These are phyloP conservation scores for Trichonephila clavipes DNA, from an alignment of 1,140 invertebrate genomes.

Conservation along the genomic window DNA sequence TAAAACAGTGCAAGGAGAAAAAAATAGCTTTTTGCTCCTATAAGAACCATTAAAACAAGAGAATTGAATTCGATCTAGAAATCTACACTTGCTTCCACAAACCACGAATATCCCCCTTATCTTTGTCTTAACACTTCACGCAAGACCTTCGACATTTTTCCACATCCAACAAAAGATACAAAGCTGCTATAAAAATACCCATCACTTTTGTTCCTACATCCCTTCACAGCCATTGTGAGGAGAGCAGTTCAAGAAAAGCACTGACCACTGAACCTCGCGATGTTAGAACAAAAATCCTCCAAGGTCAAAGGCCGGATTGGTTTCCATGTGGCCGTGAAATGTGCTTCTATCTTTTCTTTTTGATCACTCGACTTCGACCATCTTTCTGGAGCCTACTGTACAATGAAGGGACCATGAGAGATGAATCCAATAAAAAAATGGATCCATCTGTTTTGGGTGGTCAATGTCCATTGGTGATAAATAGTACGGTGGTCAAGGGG, in stretches of 20 bases:
- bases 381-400: neutral
- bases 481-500: neutral
- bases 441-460: neutral
- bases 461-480: neutral
- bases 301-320: constrained; percentile 42
- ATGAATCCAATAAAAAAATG: neutral
- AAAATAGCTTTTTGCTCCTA: too few species aligned
- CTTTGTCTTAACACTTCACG: neutral
- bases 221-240: neutral
- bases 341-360: too few species aligned
- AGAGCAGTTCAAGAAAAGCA: neutral
- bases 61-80: too few species aligned
- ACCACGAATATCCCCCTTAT: neutral
- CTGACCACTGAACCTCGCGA: neutral
- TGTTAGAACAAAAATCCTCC: neutral
- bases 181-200: constrained; percentile 26
- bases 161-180: neutral
- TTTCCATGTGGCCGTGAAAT: constrained; percentile 22
- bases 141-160: neutral
- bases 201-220: neutral
- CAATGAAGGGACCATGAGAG: neutral
- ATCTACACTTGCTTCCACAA: neutral
- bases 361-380: neutral
- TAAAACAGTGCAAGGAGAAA: too few species aligned
- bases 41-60: too few species aligned